A percentile compares a stretch with the other conserved stretches of the same genome.
Conservation (phyloP, 2,888 invertebrate species). For the Cryptosula pallasiana region DNA sequence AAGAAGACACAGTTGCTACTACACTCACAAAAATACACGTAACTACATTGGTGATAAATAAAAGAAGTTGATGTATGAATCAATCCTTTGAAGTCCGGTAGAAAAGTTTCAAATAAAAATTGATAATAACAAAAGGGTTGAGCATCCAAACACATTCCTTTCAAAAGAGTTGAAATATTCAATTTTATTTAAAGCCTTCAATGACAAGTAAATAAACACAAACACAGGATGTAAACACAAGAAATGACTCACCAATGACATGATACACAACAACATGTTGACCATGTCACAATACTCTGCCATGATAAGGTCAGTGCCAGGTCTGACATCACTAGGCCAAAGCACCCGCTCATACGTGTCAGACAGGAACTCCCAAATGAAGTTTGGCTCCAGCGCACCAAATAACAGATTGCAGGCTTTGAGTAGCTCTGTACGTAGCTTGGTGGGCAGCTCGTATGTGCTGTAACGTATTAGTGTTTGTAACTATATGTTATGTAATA, state of each 20-base stretch:
- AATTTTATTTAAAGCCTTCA: no score
- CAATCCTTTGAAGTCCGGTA: no score
- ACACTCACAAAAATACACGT: no score
- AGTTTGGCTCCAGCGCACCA: conserved; percentile 75
- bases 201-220: no score
- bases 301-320: conserved; percentile 33
- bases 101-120: no score
- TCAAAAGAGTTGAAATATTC: no score
- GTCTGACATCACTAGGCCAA: conserved; percentile 10
- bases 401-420: conserved; percentile 80
- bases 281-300: conserved; percentile 68
- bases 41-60: no score
- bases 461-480: neutral
- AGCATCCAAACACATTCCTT: no score
- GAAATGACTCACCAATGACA: conserved; percentile 61
- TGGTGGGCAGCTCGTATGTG: conserved; percentile 12
- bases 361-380: conserved; percentile 74
- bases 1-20: no score
- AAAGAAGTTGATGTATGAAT: no score
- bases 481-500: neutral
- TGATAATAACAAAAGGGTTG: no score
- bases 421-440: conserved; percentile 60
- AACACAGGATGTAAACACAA: no score
- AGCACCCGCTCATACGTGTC: conserved; percentile 45
- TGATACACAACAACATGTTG: conserved; percentile 66